These are phyloP conservation scores for Hydrotaea diabolus DNA, from an alignment of 2,888 invertebrate species.

Conservation along the genomic window DNA sequence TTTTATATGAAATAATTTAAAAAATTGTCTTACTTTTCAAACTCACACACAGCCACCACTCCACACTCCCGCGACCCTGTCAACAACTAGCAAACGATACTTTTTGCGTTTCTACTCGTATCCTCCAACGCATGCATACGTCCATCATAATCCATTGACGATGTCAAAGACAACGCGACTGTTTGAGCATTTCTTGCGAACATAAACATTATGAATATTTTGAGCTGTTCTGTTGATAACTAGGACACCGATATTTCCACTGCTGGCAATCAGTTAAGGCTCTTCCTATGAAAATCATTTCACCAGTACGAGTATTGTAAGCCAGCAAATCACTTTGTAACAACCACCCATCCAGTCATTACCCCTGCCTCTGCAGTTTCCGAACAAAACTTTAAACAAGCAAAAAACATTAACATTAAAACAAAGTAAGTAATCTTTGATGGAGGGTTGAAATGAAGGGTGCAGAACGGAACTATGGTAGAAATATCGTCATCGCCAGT, in stretches of 20 bases:
- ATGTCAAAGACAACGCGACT: neutral
- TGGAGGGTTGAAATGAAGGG: too few relatives aligned
- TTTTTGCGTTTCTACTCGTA: too few relatives aligned
- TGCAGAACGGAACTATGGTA: too few relatives aligned
- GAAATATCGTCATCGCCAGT: too few relatives aligned
- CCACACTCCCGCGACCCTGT: neutral
- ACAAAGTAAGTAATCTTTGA: neutral
- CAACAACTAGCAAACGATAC: too few relatives aligned
- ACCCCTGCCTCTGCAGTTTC: neutral
- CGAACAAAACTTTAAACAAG: neutral
- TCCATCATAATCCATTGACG: slow-evolving; percentile 6
- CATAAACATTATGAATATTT: neutral
- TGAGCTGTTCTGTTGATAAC: neutral
- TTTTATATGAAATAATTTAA: slow-evolving; percentile 69
- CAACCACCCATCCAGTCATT: too few relatives aligned
- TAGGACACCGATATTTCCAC: neutral
- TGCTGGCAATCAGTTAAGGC: slow-evolving; percentile 12
- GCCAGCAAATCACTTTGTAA: neutral
- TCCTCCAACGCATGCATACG: too few relatives aligned
- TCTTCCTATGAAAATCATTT: slow-evolving; percentile 37
- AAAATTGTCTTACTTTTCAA: slow-evolving; percentile 34
- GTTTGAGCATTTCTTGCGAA: neutral
- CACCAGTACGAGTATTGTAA: slow-evolving; percentile 26
- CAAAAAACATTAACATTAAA: slow-evolving; percentile 9
- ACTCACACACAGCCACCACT: neutral